phyloP scores from a whole-genome alignment of 2,113 vertebrate genomes.

The Myotis lucifugus region DNA sequence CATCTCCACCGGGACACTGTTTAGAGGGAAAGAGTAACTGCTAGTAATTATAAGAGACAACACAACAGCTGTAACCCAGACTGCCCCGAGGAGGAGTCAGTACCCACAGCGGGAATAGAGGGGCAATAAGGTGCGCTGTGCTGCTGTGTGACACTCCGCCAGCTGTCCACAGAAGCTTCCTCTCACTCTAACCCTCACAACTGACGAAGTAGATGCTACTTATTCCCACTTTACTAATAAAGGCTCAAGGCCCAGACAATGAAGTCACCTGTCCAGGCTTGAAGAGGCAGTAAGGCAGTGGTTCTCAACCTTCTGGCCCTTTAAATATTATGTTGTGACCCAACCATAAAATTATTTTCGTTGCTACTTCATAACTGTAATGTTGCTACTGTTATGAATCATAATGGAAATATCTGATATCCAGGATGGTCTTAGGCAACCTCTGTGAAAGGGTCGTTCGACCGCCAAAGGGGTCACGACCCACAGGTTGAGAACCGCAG shows the following conservation, averaged over 20 bases:
- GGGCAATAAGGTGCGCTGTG: fast-evolving
- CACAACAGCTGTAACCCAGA: not conserved
- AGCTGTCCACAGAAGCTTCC: not conserved
- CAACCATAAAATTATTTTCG: no score
- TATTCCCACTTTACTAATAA: not conserved
- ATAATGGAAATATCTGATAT: no score
- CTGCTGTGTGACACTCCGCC: not conserved
- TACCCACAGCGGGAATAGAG: not conserved
- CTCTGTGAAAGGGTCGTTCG: no score
- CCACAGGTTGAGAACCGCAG: no score
- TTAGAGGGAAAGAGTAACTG: not conserved
- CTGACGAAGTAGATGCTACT: not conserved
- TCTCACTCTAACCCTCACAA: not conserved
- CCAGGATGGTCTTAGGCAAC: no score
- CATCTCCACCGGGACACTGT: not conserved
- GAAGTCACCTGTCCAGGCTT: not conserved
- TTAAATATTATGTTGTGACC: no score
- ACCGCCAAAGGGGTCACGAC: no score
- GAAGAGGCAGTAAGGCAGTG: not conserved
- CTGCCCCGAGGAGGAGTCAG: not conserved
- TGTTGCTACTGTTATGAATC: no score
- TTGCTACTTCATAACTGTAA: no score
- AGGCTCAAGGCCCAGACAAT: not conserved
- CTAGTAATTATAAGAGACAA: not conserved
- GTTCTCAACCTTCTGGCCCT: no score